Conservation (phyloP, 2,797 vertebrate genomes). For the Thunnus albacares region DNA sequence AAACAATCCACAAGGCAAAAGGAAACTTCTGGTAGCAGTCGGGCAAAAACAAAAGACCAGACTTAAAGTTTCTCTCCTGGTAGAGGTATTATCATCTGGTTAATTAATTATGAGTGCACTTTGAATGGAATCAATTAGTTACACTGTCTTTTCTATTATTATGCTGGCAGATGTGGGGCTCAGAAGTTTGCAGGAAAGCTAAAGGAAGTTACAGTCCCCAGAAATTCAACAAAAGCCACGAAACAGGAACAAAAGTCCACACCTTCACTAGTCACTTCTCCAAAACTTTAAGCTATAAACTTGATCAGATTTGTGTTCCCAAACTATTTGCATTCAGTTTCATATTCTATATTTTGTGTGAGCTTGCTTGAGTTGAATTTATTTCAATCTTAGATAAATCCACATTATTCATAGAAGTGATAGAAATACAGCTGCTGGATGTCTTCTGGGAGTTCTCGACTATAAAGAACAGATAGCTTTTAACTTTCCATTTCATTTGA, state of each 20-base stretch:
- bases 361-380: slow-evolving; percentile 19
- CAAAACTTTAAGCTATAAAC: neutral
- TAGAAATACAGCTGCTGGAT: slow-evolving; percentile 16
- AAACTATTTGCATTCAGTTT: neutral
- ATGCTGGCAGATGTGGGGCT: slow-evolving; percentile 7
- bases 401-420: slow-evolving; percentile 10
- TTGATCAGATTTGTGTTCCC: neutral
- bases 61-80: slow-evolving; percentile 17
- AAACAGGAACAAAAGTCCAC: neutral
- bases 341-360: neutral
- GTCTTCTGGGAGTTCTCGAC: slow-evolving; percentile 28
- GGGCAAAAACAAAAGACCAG: slow-evolving; percentile 24
- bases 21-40: slow-evolving; percentile 18
- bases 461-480: slow-evolving; percentile 43
- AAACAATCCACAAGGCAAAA: slow-evolving; percentile 44
- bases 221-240: slow-evolving; percentile 12
- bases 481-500: slow-evolving; percentile 45
- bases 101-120: slow-evolving; percentile 52
- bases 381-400: slow-evolving; percentile 51
- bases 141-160: slow-evolving; percentile 7
- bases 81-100: slow-evolving; percentile 30
- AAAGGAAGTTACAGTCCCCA: slow-evolving; percentile 8
- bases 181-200: slow-evolving; percentile 1
- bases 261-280: neutral
- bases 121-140: slow-evolving; percentile 55